These are phyloP conservation scores for Salticus scenicus DNA, from an alignment of 2,888 invertebrate species.

Conservation along the genomic window DNA sequence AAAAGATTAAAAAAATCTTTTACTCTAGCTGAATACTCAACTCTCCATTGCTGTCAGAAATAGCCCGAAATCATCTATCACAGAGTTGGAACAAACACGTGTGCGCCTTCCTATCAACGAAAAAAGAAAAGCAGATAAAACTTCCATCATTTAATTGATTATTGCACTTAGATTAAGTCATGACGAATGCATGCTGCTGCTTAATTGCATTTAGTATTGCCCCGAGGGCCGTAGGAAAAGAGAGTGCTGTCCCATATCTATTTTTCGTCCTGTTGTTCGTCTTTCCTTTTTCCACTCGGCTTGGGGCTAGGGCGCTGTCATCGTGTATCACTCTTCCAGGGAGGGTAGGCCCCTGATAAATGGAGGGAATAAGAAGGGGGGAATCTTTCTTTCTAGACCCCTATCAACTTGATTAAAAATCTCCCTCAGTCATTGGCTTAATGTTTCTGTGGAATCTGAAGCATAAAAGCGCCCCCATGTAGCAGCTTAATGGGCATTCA, in stretches of 20 bases:
- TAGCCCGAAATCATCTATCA: background rate
- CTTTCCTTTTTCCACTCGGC: slow-evolving; percentile 47
- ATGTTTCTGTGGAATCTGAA: slow-evolving; percentile 64
- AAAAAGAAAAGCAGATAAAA: slow-evolving; percentile 1
- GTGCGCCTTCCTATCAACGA: background rate
- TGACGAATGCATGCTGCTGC: slow-evolving; percentile 49
- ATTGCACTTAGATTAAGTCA: slow-evolving; percentile 64
- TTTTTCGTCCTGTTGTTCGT: slow-evolving; percentile 56
- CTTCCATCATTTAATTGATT: slow-evolving; percentile 65
- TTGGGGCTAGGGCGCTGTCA: slow-evolving; percentile 56
- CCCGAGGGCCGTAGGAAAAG: slow-evolving; percentile 57
- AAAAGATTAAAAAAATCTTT: too few species aligned
- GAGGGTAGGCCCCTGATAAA: slow-evolving; percentile 55
- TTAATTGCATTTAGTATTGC: slow-evolving; percentile 57
- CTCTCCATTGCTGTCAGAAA: background rate
- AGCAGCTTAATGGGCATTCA: slow-evolving; percentile 59
- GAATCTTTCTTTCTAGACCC: slow-evolving; percentile 23
- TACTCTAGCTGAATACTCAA: background rate
- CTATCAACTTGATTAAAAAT: slow-evolving; percentile 69
- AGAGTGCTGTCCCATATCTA: slow-evolving; percentile 35
- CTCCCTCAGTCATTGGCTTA: slow-evolving; percentile 68
- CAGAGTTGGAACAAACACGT: background rate
- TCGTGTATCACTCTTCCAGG: slow-evolving; percentile 60
- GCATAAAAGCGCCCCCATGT: slow-evolving; percentile 52
- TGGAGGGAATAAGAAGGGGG: slow-evolving; percentile 28